phyloP scores from a whole-genome alignment of 2,888 invertebrate genomes.

The Dicyrtoma fusca region DNA sequence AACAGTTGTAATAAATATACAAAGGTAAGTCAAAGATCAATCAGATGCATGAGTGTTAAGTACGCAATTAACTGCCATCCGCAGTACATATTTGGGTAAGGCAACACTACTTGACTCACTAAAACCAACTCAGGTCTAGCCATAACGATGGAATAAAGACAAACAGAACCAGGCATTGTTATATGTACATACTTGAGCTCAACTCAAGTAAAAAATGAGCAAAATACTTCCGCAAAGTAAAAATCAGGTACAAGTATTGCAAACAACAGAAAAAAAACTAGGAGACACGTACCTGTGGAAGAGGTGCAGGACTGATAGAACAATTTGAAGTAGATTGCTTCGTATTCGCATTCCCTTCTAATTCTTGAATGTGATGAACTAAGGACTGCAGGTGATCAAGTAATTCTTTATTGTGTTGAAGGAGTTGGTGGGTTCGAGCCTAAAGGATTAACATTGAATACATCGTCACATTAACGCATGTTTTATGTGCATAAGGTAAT shows the following conservation, averaged over 20 bases:
- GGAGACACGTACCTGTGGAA: slow-evolving; percentile 33
- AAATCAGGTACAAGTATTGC: neutral
- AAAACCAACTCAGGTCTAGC: too few species aligned
- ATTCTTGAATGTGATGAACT: slow-evolving; percentile 83
- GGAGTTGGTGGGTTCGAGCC: slow-evolving; percentile 88
- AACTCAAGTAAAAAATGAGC: neutral
- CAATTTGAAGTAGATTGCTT: slow-evolving; percentile 31
- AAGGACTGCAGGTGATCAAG: slow-evolving; percentile 91
- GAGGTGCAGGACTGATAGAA: slow-evolving; percentile 38
- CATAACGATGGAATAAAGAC: neutral
- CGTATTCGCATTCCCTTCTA: slow-evolving; percentile 68
- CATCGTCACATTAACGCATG: neutral
- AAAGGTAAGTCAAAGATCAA: too few species aligned
- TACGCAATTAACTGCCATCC: neutral
- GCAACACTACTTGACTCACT: neutral
- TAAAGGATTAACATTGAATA: slow-evolving; percentile 57
- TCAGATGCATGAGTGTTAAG: too few species aligned
- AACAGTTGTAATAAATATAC: too few species aligned
- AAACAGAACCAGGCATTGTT: slow-evolving; percentile 9
- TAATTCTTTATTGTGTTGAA: slow-evolving; percentile 92
- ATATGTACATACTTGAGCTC: slow-evolving; percentile 58
- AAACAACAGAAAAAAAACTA: neutral
- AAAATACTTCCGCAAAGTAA: too few species aligned
- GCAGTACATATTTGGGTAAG: neutral
- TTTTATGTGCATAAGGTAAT: too few species aligned